phyloP scores from a whole-genome alignment of 2,888 invertebrate species.

The Drosophila infuscata region DNA sequence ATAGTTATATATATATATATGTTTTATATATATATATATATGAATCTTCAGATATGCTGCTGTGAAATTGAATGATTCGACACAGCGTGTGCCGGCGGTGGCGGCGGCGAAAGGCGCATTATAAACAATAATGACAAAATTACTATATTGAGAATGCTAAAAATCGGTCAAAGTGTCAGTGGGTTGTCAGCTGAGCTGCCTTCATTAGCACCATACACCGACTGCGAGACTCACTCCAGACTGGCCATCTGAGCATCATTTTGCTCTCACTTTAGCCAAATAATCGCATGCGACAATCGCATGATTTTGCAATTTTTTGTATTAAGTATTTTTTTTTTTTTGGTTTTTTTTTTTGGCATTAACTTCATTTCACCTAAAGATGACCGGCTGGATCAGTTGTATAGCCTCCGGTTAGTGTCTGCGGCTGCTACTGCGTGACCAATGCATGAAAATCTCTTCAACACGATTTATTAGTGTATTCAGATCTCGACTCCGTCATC shows the following conservation, averaged over 20 bases:
- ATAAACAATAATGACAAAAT: slow-evolving; percentile 76
- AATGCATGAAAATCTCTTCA: slow-evolving; percentile 50
- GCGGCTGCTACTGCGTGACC: slow-evolving; percentile 40
- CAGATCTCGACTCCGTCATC: slow-evolving; percentile 5
- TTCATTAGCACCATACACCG: slow-evolving; percentile 55
- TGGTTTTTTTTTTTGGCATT: slow-evolving; percentile 57
- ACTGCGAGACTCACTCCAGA: background rate
- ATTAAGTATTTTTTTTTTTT: background rate
- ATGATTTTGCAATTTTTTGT: slow-evolving; percentile 69
- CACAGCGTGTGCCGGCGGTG: slow-evolving; percentile 34
- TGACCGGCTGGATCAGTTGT: slow-evolving; percentile 34
- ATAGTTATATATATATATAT: background rate
- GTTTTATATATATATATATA: background rate
- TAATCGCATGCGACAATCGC: slow-evolving; percentile 56
- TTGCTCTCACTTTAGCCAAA: slow-evolving; percentile 66
- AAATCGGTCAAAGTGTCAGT: slow-evolving; percentile 82
- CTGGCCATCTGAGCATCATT: slow-evolving; percentile 25
- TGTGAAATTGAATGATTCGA: slow-evolving; percentile 53
- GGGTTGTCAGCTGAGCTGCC: slow-evolving; percentile 67
- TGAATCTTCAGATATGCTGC: background rate
- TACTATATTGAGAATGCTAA: slow-evolving; percentile 75
- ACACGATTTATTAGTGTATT: slow-evolving; percentile 48
- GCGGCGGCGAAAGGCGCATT: slow-evolving; percentile 68
- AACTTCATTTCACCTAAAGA: slow-evolving; percentile 64
- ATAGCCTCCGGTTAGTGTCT: slow-evolving; percentile 40